Evolutionary conservation across 2,113 vertebrate species (phyloP).

Genomic region (Pachycephala philippinensis): DNA sequence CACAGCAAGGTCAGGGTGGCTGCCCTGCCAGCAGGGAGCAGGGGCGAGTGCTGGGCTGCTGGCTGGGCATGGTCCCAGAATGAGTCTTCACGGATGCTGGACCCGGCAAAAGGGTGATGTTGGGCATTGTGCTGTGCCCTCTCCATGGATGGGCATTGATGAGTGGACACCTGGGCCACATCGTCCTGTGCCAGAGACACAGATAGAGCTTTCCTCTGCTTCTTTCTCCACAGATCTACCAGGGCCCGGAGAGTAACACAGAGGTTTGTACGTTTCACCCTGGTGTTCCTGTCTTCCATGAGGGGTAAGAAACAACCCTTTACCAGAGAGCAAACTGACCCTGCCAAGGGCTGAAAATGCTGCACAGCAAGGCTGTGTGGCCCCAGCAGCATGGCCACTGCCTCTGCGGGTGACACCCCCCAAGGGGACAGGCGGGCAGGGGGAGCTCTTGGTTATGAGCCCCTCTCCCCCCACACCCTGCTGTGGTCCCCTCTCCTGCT

Average conservation of each 20-base stretch:
- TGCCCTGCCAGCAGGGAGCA: background rate
- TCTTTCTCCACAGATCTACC: constrained; percentile 75
- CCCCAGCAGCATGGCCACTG: background rate
- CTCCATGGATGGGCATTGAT: background rate
- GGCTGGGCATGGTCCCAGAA: background rate
- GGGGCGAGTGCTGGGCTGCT: background rate
- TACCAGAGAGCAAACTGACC: background rate
- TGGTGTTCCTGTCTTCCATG: constrained; percentile 89
- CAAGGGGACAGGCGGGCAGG: background rate
- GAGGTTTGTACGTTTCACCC: constrained; percentile 85
- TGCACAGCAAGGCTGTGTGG: accelerated
- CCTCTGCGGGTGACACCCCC: accelerated
- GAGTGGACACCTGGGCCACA: accelerated
- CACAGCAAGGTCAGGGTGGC: background rate
- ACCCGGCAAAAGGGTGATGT: background rate
- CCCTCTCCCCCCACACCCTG: background rate
- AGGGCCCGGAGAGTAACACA: constrained; percentile 76
- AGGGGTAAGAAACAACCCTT: constrained; percentile 81
- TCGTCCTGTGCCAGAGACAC: accelerated
- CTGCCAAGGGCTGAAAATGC: background rate
- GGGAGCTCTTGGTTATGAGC: background rate
- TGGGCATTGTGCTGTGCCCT: background rate
- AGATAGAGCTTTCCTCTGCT: background rate
- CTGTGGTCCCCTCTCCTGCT: background rate
- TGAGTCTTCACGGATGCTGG: background rate